A percentile compares a stretch with the other conserved stretches of the same genome.
These are phyloP conservation scores for Melipona bicolor DNA, from an alignment of 2,888 invertebrate genomes.

Conservation along the genomic window DNA sequence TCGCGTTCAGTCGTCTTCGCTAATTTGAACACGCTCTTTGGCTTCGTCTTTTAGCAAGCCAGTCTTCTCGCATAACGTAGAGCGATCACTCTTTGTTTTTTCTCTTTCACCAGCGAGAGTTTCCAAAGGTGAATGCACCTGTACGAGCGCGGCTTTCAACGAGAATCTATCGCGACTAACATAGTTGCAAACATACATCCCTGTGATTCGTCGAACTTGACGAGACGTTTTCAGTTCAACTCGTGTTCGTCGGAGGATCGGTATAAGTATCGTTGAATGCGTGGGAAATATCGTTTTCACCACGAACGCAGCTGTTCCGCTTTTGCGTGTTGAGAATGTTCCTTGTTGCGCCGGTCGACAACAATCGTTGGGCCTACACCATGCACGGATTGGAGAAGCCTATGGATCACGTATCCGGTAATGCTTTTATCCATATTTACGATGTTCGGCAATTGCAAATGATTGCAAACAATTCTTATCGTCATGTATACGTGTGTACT, in stretches of 20 bases:
- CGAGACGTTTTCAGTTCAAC: not conserved
- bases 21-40: conserved; percentile 43
- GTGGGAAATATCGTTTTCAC: conserved; percentile 10
- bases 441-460: not conserved
- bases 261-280: not conserved
- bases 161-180: not conserved
- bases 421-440: conserved; percentile 14
- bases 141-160: not conserved
- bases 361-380: conserved; percentile 77
- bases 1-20: conserved; percentile 51
- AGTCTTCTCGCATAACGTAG: conserved; percentile 8
- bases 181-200: not conserved
- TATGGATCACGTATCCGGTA: conserved; percentile 77
- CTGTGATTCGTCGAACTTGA: not conserved
- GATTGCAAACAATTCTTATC: not conserved
- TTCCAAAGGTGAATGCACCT: conserved; percentile 1
- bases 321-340: conserved; percentile 67
- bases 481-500: not conserved
- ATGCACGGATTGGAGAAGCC: conserved; percentile 78
- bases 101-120: not conserved
- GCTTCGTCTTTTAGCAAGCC: not conserved
- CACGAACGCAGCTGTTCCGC: conserved; percentile 14
- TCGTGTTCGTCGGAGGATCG: not conserved
- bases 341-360: conserved; percentile 68
- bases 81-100: not conserved